Conservation (phyloP, 2,797 vertebrate species). For the Parauchenoglanis ngamensis region DNA sequence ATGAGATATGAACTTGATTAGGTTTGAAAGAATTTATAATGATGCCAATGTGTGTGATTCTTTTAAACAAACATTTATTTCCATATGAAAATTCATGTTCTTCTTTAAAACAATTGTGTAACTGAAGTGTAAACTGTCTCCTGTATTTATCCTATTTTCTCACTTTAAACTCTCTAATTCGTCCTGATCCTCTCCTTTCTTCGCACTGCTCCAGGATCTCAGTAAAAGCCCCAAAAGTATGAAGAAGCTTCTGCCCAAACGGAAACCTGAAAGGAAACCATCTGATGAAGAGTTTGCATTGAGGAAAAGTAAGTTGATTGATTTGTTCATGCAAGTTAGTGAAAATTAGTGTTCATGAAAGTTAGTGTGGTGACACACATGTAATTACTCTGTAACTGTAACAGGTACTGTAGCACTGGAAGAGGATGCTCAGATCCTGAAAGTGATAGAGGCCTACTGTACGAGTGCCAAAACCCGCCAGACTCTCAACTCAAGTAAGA, state of each 20-base stretch:
- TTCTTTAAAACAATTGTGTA: background rate
- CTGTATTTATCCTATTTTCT: background rate
- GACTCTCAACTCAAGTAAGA: slow-evolving; percentile 97
- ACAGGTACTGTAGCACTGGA: slow-evolving; percentile 93
- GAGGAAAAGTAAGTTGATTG: slow-evolving; percentile 85
- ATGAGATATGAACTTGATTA: background rate
- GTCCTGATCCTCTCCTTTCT: background rate
- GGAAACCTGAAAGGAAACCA: slow-evolving; percentile 94
- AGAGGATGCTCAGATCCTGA: slow-evolving; percentile 96
- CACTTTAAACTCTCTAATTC: background rate
- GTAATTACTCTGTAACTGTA: slow-evolving; percentile 6
- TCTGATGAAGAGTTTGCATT: slow-evolving; percentile 93
- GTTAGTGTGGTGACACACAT: background rate
- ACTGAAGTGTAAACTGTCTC: background rate
- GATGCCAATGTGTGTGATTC: background rate
- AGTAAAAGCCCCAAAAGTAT: slow-evolving; percentile 97
- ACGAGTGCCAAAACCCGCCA: slow-evolving; percentile 97
- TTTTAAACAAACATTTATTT: background rate
- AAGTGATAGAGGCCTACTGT: slow-evolving; percentile 97
- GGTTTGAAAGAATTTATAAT: background rate
- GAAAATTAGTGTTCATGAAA: background rate
- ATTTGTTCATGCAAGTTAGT: background rate
- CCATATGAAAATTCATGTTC: background rate
- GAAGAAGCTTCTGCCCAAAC: slow-evolving; percentile 95
- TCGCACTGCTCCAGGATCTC: slow-evolving; percentile 78